Evolutionary conservation across 1,140 invertebrate species (phyloP).

Genomic region (Latrodectus geometricus): DNA sequence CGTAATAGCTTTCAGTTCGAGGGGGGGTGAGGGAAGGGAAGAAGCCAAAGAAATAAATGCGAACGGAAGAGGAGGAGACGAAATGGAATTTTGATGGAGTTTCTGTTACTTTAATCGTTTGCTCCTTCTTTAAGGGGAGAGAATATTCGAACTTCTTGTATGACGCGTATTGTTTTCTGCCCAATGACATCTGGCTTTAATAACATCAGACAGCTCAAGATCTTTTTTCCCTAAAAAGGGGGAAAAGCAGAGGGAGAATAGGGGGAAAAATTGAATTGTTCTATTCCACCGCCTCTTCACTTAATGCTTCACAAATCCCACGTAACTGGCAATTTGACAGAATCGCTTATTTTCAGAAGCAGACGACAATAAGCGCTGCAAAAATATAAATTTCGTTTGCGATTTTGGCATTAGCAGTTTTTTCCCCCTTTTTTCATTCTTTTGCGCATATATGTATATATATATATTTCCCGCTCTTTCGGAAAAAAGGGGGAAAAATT

Average conservation of each 20-base stretch:
- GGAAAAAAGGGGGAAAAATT: not conserved
- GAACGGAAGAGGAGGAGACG: not conserved
- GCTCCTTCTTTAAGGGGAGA: conserved; percentile 3
- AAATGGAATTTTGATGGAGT: conserved; percentile 19
- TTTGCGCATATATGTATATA: not conserved
- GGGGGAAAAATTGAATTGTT: conserved; percentile 32
- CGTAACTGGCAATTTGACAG: conserved; percentile 54
- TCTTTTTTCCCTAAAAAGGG: not conserved
- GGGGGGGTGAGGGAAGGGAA: not conserved
- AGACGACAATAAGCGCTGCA: conserved; percentile 28
- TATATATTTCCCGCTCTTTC: conserved; percentile 3
- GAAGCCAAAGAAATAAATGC: not conserved
- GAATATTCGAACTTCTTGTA: conserved; percentile 54
- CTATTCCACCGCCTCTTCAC: conserved; percentile 30
- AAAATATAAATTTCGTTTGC: conserved; percentile 23
- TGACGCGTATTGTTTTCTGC: conserved; percentile 58
- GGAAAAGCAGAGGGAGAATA: not conserved
- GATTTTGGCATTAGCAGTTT: conserved; percentile 37
- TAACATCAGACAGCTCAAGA: conserved; percentile 59
- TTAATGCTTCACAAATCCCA: conserved; percentile 54
- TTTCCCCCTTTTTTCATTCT: conserved; percentile 5
- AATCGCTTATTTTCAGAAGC: conserved; percentile 51
- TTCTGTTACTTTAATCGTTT: conserved; percentile 48
- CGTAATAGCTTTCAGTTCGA: conserved; percentile 20
- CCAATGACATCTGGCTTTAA: conserved; percentile 62